Base-by-base conservation (phyloP, 2,888 invertebrate genomes). In the Epiblema foenella region DNA sequence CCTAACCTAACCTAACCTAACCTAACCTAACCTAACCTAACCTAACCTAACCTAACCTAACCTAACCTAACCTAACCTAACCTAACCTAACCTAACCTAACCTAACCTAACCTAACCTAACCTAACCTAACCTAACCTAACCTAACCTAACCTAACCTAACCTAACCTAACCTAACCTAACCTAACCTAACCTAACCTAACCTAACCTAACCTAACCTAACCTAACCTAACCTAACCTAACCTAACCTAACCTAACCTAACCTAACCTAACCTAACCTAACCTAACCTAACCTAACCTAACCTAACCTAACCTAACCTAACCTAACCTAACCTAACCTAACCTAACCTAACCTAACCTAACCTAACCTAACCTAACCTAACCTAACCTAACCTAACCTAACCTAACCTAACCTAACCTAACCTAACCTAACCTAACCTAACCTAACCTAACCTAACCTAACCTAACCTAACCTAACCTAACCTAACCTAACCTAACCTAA, bases 291-390 rank as follows among this genome's bases (percentile, higher is more conserved):
- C 63, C 63, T 56, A 56, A 56, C 56, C 56, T 56, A 56, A 56
- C 56, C 56, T 64, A 64, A 64, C 63, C 63, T 64, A 64, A 64
- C 56, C 56, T 64, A 56, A 56, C 56, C 56, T 56, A 56, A 56
- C 56, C 56, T 56, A 56, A 56, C 56, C 56, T 56, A 59, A 42
- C 59, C 59, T 59, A 59, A 59, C 59, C 59, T 59, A 59, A 59
- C 58, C n/a, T n/a, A n/a, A n/a, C n/a, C n/a, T n/a, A n/a, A n/a
- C n/a, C n/a, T n/a, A n/a, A n/a, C n/a, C n/a, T 63, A 59, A 59
- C 51, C 62, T 63, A 63, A 39, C 39, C 39, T 39, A 39, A 60
- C 60, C 60, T 60, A 60, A 60, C 63, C 63, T 63, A 63, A 65
- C 65, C 56, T 56, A 56, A 56, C 56, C 56, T 56, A 46, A 37